Evolutionary conservation across 2,797 vertebrate genomes (phyloP), one percentile per base, ranked within the genome.

Genomic region (Spheniscus humboldti): DNA sequence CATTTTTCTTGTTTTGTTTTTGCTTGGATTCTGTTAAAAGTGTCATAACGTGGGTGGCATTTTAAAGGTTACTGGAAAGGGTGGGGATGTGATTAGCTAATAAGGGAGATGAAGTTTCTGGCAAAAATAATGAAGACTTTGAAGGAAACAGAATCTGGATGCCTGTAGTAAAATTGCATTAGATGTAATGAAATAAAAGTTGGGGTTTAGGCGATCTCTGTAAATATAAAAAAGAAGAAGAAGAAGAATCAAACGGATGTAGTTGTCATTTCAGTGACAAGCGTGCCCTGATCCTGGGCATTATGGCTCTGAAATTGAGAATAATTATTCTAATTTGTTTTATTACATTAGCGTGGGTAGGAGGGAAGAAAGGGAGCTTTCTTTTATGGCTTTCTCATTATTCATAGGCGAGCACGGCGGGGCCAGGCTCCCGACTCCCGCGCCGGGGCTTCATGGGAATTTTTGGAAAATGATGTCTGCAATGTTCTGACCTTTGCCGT

Each of bases 311-410:
- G 88, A 59, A 95, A 94, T 95, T 95, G 97, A 98, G 98, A 96
- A 97, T 98, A 98, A 98, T 99, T 98, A 98, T 98, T 98, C 98
- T 98, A 98, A 99, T 98, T 98, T 98, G 98, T 97, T 98, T 98
- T 98, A 98, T 99, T 98, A 98, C 98, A 98, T 99, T 98, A 98
- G 98, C 63, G 86, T 97, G 97, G 98, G 98, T 95, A 97, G 98
- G 94, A 97, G 86, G 94, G 96, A 98, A 99, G 98, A 98, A 98
- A 98, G 97, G 97, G 74, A 84, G 96, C 98, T 98, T 98, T 99
- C 98, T 98, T 97, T 94, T 77, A 94, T 60, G 94, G 97, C 97
- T 92, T 56, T 85, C 96, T 98, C 98, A 97, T 98, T 98, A 97
- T 97, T 97, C 96, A 86, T 69, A 35, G 88, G 85, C 92, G 74